Conservation (phyloP, 2,113 vertebrate species). For the Rhinolophus sinicus region DNA sequence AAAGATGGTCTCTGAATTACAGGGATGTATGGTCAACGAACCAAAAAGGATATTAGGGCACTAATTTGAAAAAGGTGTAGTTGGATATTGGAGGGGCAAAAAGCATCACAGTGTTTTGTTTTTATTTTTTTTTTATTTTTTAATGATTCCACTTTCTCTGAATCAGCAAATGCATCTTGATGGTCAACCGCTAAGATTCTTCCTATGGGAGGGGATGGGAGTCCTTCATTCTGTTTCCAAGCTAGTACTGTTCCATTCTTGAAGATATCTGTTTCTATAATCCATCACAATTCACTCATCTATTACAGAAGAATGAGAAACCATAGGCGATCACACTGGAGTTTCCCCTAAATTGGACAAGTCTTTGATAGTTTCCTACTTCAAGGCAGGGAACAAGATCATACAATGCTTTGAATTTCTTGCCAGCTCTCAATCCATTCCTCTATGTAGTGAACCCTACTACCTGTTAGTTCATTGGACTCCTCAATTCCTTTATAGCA, state of each 20-base stretch:
- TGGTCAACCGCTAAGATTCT: neutral
- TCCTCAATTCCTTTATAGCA: neutral
- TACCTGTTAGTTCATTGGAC: neutral
- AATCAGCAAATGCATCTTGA: neutral
- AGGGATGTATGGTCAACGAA: neutral
- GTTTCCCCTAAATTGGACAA: neutral
- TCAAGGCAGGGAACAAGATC: neutral
- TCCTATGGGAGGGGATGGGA: neutral
- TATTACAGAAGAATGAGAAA: neutral
- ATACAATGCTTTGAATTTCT: neutral
- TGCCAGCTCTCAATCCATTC: neutral
- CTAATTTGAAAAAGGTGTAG: neutral
- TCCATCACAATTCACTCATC: neutral
- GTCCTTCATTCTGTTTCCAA: neutral
- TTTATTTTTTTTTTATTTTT: neutral
- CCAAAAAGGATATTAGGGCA: neutral
- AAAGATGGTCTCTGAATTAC: neutral
- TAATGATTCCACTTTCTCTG: neutral
- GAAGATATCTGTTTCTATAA: neutral
- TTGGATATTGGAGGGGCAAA: neutral
- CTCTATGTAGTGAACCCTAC: neutral
- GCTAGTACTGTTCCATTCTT: neutral
- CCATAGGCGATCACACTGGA: accelerated
- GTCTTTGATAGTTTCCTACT: neutral
- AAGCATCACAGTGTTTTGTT: neutral